Conservation (phyloP, 2,888 invertebrate species). For the Drosophila testacea region DNA sequence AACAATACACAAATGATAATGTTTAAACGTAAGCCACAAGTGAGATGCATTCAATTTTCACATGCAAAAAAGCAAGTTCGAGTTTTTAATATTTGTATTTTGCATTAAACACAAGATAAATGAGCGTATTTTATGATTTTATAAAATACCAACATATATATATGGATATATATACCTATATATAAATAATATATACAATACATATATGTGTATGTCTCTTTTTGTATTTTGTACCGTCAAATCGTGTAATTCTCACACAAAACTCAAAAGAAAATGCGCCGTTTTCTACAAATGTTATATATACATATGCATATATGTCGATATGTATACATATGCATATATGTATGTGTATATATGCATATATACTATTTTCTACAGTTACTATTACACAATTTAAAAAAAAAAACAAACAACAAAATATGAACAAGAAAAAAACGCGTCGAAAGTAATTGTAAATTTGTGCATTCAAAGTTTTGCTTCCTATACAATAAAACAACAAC, state of each 20-base stretch:
- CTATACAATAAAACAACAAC: slow-evolving; percentile 65
- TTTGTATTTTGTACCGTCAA: slow-evolving; percentile 78
- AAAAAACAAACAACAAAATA: slow-evolving; percentile 35
- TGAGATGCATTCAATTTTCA: slow-evolving; percentile 72
- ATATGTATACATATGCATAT: slow-evolving; percentile 21
- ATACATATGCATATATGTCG: slow-evolving; percentile 40
- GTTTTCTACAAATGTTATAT: slow-evolving; percentile 60
- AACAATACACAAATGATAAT: slow-evolving; percentile 44
- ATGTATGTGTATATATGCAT: slow-evolving; percentile 49
- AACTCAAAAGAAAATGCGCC: slow-evolving; percentile 53
- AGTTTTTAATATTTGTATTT: slow-evolving; percentile 77
- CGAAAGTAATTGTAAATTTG: slow-evolving; percentile 66
- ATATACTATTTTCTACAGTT: slow-evolving; percentile 72
- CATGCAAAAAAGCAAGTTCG: slow-evolving; percentile 58
- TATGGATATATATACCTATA: slow-evolving; percentile 41
- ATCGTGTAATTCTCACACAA: slow-evolving; percentile 72
- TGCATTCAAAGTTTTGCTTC: slow-evolving; percentile 80
- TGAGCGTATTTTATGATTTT: slow-evolving; percentile 74
- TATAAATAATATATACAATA: slow-evolving; percentile 53
- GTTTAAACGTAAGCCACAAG: slow-evolving; percentile 71
- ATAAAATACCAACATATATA: slow-evolving; percentile 65
- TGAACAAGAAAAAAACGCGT: slow-evolving; percentile 20
- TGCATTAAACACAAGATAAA: slow-evolving; percentile 60
- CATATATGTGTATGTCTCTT: slow-evolving; percentile 70
- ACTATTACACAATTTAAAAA: slow-evolving; percentile 65